Conservation (phyloP, 2,113 vertebrate genomes). For the Oncorhynchus clarkii region DNA sequence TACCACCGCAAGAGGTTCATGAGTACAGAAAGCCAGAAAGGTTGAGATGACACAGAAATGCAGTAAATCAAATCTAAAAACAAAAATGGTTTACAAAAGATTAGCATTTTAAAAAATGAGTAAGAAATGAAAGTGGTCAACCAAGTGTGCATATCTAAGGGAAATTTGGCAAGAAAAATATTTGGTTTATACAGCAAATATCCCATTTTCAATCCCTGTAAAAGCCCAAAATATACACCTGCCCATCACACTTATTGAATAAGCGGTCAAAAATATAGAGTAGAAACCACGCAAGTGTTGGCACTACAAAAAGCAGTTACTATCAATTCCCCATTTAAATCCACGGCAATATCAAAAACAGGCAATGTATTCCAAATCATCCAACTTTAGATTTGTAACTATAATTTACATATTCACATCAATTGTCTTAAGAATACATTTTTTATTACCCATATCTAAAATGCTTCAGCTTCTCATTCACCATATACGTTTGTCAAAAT, state of each 20-base stretch:
- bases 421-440: conserved; percentile 4
- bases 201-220: not conserved
- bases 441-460: conserved; percentile 4
- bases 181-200: conserved; percentile 26
- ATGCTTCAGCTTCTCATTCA: not conserved
- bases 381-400: not conserved
- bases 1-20: too few relatives aligned
- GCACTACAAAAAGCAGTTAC: conserved; percentile 7
- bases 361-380: not conserved
- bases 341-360: not conserved
- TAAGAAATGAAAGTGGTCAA: not conserved
- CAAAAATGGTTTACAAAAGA: not conserved
- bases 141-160: not conserved
- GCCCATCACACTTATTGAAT: not conserved
- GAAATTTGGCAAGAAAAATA: conserved; percentile 32
- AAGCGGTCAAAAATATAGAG: not conserved
- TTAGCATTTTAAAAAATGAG: not conserved
- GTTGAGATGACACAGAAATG: not conserved
- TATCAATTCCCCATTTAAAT: conserved; percentile 1
- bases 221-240: not conserved
- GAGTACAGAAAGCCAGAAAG: too few relatives aligned
- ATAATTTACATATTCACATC: conserved; percentile 33
- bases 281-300: not conserved
- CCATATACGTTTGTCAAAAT: not conserved
- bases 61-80: not conserved